Evolutionary conservation across 2,888 invertebrate species (phyloP).

Genomic region (Protonemura montana): DNA sequence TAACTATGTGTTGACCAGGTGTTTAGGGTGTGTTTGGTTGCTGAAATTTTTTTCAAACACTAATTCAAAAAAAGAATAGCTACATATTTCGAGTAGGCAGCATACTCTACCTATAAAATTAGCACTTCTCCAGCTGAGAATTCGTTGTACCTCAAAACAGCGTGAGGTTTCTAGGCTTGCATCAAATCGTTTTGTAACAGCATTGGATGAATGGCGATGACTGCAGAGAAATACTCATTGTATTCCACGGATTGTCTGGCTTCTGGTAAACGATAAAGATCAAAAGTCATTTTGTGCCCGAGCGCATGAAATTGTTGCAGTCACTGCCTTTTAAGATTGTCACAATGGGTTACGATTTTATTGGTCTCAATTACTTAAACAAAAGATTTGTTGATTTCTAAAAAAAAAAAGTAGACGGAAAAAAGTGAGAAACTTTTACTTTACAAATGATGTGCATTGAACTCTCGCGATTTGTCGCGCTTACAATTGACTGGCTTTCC

Average conservation of each 20-base stretch:
- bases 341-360: background rate
- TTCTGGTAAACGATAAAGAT: background rate
- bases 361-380: background rate
- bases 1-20: too few relatives aligned
- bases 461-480: background rate
- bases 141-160: too few relatives aligned
- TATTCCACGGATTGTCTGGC: background rate
- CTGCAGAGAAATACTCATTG: background rate
- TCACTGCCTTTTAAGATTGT: background rate
- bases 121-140: too few relatives aligned
- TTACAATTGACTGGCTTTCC: background rate
- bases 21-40: too few relatives aligned
- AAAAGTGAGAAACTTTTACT: conserved; percentile 4
- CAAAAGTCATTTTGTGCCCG: conserved; percentile 15
- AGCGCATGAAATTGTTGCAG: conserved; percentile 26
- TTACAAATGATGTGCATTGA: background rate
- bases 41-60: too few relatives aligned
- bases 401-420: background rate
- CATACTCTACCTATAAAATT: too few relatives aligned
- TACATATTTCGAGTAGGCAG: too few relatives aligned
- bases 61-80: too few relatives aligned
- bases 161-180: too few relatives aligned
- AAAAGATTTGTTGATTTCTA: conserved; percentile 19
- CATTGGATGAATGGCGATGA: too few relatives aligned
- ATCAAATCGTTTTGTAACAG: too few relatives aligned